A percentile compares a stretch with the other conserved stretches of the same genome.
Evolutionary conservation across 2,888 invertebrate species (phyloP).

Genomic region (Aricia artaxerxes): DNA sequence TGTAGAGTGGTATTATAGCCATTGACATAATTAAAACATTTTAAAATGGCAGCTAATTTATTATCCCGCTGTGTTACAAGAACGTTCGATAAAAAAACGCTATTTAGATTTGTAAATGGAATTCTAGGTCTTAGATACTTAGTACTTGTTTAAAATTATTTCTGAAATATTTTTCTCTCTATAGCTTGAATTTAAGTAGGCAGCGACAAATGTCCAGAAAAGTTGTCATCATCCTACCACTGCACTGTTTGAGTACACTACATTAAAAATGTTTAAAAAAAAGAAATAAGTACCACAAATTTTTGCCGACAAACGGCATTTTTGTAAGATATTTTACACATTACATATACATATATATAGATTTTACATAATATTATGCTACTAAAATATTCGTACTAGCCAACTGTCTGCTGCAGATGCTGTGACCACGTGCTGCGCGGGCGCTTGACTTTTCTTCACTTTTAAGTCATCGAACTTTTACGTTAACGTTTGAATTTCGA

Average conservation of each 20-base stretch:
- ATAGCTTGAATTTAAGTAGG: too few relatives aligned
- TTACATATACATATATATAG: background rate
- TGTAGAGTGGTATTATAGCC: slow-evolving; percentile 19
- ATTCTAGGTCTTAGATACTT: too few relatives aligned
- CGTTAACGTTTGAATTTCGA: slow-evolving; percentile 42
- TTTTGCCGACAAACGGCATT: background rate
- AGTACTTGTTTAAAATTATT: too few relatives aligned
- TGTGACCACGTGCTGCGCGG: slow-evolving; percentile 43
- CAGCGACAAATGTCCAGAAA: too few relatives aligned
- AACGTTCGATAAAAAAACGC: slow-evolving; percentile 1
- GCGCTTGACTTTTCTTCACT: slow-evolving; percentile 50
- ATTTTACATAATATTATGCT: slow-evolving; percentile 32
- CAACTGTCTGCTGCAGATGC: slow-evolving; percentile 47
- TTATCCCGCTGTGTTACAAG: slow-evolving; percentile 16
- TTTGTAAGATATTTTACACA: background rate
- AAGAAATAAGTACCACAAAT: too few relatives aligned
- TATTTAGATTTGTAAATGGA: slow-evolving; percentile 9
- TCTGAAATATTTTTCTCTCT: too few relatives aligned
- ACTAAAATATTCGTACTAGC: slow-evolving; percentile 37
- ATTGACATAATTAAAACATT: slow-evolving; percentile 25
- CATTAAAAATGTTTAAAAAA: too few relatives aligned
- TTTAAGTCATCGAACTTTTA: slow-evolving; percentile 61
- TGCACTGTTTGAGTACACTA: too few relatives aligned
- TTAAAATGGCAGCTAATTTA: slow-evolving; percentile 9
- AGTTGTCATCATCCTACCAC: too few relatives aligned